A percentile compares a stretch with the other conserved stretches of the same genome.
Conservation (phyloP, 2,797 vertebrate genomes). For the Knipowitschia caucasica region DNA sequence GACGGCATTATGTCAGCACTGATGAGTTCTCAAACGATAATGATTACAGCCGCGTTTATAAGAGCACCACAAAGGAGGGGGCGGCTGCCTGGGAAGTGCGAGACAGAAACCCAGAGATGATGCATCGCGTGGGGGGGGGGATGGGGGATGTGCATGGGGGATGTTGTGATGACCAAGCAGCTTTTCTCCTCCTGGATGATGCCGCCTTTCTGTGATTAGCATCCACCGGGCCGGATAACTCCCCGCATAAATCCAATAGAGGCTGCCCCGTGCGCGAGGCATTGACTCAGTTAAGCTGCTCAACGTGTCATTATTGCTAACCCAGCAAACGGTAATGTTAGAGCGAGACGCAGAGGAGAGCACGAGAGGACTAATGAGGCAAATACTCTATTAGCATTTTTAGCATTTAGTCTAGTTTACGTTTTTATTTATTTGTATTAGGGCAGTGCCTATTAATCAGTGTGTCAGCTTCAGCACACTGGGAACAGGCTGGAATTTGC, state of each 20-base stretch:
- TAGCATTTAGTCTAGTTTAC: too few species aligned
- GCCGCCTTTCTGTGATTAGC: constrained; percentile 57
- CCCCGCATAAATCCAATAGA: constrained; percentile 54
- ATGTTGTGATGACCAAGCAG: constrained; percentile 58
- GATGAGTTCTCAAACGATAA: constrained; percentile 15
- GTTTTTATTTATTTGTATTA: too few species aligned
- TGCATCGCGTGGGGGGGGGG: constrained; percentile 13
- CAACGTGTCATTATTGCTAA: constrained; percentile 55
- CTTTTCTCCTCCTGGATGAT: constrained; percentile 33
- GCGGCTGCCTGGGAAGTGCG: constrained; percentile 4
- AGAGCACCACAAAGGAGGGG: constrained; percentile 4
- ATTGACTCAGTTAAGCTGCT: constrained; percentile 65
- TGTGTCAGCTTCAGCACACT: too few species aligned
- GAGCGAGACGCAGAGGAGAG: constrained; percentile 4
- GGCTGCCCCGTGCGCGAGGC: constrained; percentile 43
- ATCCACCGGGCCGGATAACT: constrained; percentile 31
- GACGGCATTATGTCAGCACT: constrained; percentile 21
- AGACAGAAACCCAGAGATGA: constrained; percentile 22
- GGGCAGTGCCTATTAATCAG: too few species aligned
- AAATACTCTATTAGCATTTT: too few species aligned
- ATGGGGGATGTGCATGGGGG: neutral
- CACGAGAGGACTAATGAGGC: constrained; percentile 13
- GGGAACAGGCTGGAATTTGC: too few species aligned
- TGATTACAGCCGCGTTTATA: constrained; percentile 18
- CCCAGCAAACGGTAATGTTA: constrained; percentile 28